These are phyloP conservation scores for Drosophila ustulata DNA, from an alignment of 2,888 invertebrate genomes.

Conservation along the genomic window DNA sequence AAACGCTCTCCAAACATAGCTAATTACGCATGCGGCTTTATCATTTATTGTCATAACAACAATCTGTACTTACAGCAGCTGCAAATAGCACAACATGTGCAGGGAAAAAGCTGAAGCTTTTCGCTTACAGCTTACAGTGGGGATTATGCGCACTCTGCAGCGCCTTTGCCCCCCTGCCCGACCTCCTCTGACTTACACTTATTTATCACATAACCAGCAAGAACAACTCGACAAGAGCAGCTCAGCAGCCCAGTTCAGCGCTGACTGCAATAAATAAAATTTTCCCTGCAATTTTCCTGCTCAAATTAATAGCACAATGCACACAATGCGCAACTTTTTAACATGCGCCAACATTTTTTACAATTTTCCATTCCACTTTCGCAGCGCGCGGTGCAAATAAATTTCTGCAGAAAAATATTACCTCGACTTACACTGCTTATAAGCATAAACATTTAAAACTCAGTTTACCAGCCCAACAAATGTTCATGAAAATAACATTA, in stretches of 20 bases:
- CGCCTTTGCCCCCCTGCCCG: not conserved
- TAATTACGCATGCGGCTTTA: conserved; percentile 50
- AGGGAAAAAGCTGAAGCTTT: not conserved
- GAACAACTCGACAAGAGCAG: not conserved
- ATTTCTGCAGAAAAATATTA: not conserved
- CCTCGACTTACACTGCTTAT: not conserved
- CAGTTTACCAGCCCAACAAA: not conserved
- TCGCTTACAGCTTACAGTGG: conserved; percentile 34
- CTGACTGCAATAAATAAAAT: conserved; percentile 35
- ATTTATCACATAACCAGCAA: conserved; percentile 29
- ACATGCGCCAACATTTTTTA: conserved; percentile 11
- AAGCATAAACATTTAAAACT: not conserved
- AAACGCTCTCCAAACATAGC: conserved; percentile 28
- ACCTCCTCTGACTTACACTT: conserved; percentile 3
- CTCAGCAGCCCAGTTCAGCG: conserved; percentile 1
- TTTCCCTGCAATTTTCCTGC: conserved; percentile 27
- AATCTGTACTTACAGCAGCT: conserved; percentile 20
- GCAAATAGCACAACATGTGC: not conserved
- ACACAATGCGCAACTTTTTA: conserved; percentile 25
- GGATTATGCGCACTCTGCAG: conserved; percentile 33
- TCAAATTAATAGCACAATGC: conserved; percentile 23
- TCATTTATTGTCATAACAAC: conserved; percentile 46
- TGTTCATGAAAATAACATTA: too few relatives aligned
- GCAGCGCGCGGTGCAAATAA: not conserved
- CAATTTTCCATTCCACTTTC: conserved; percentile 4